Conservation (phyloP, 2,797 vertebrate species). For the Poliocrania exsul region DNA sequence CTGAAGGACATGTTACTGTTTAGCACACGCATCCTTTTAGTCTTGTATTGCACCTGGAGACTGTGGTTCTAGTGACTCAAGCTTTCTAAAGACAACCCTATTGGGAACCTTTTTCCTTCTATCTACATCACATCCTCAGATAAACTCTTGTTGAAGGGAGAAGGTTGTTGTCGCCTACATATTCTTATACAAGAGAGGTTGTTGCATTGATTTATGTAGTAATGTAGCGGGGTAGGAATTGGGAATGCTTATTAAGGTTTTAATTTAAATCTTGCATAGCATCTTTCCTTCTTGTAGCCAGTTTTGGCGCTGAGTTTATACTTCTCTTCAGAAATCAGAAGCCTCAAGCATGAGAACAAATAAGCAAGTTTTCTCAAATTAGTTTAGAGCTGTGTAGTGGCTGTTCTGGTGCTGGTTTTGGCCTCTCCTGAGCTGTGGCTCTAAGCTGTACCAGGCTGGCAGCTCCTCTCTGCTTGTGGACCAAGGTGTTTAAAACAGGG, state of each 20-base stretch:
- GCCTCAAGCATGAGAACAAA: not conserved
- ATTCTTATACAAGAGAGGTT: not conserved
- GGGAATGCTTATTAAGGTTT: not conserved
- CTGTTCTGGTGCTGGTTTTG: not conserved
- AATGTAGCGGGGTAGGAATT: not conserved
- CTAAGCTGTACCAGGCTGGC: not conserved
- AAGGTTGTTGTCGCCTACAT: not conserved
- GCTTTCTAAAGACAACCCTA: not conserved
- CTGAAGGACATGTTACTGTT: not conserved
- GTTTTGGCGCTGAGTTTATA: not conserved
- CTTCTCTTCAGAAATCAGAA: not conserved
- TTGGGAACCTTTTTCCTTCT: not conserved
- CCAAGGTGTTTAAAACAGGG: not conserved
- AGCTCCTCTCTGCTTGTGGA: not conserved
- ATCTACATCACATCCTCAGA: not conserved
- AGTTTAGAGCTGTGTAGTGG: not conserved
- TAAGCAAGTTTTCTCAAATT: not conserved
- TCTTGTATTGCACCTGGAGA: not conserved
- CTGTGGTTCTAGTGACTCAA: not conserved
- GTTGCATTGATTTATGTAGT: not conserved
- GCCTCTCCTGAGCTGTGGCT: not conserved
- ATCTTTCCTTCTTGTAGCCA: not conserved
- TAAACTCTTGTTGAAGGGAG: not conserved
- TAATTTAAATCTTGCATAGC: not conserved
- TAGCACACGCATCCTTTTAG: not conserved